These are phyloP conservation scores for Eumaeus atala DNA, from an alignment of 1,140 invertebrate species.

Conservation along the genomic window DNA sequence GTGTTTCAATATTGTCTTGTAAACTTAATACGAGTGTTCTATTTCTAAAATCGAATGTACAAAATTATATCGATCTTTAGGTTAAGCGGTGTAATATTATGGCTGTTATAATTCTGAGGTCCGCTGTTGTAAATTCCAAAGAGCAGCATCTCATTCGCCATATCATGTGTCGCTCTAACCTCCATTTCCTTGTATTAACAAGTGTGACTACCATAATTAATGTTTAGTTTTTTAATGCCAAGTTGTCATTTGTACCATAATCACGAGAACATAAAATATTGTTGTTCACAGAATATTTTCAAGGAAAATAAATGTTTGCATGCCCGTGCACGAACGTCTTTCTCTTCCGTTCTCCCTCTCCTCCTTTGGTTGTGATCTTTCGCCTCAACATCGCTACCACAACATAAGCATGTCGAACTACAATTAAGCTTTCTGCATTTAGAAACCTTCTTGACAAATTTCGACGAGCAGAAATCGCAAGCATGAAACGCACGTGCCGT, in stretches of 20 bases:
- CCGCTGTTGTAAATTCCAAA: too few species aligned
- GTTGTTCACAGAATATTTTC: slow-evolving; percentile 72
- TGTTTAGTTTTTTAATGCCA: slow-evolving; percentile 64
- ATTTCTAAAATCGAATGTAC: slow-evolving; percentile 37
- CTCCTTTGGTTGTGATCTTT: slow-evolving; percentile 8
- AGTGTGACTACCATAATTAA: slow-evolving; percentile 23
- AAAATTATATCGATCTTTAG: slow-evolving; percentile 36
- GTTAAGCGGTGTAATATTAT: slow-evolving; percentile 16
- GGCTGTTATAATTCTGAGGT: too few species aligned
- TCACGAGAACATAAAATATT: slow-evolving; percentile 61
- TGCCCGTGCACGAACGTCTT: slow-evolving; percentile 57
- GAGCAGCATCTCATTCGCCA: background rate
- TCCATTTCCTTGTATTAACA: slow-evolving; percentile 12
- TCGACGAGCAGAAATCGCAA: background rate
- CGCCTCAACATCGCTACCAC: too few species aligned
- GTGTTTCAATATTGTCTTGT: slow-evolving; percentile 18
- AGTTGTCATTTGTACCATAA: slow-evolving; percentile 71
- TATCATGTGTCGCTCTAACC: background rate
- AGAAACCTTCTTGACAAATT: background rate
- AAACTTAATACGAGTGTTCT: slow-evolving; percentile 18
- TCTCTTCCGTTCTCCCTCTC: slow-evolving; percentile 30
- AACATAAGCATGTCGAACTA: too few species aligned
- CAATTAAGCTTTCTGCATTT: too few species aligned
- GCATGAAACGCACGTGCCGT: slow-evolving; percentile 8
- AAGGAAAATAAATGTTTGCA: slow-evolving; percentile 69